Base-by-base conservation (phyloP, 2,113 vertebrate species). In the Neofelis nebulosa region DNA sequence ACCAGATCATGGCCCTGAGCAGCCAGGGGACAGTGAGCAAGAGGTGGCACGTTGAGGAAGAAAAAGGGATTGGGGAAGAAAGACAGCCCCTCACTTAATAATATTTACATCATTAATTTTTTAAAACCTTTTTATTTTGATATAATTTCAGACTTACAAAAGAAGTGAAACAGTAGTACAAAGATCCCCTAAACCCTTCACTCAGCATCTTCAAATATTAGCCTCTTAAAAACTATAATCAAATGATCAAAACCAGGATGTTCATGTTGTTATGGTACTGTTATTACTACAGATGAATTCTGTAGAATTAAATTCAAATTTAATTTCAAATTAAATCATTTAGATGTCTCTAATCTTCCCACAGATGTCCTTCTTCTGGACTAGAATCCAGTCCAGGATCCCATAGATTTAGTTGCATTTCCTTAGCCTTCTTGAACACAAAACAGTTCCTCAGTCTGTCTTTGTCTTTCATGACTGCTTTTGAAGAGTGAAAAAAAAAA, bases 251-350 rank as follows among this genome's bases (percentile, higher is more conserved):
- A 93, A 92, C 13, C 45, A 95, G 79, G 38, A 93, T 76, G 82
- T 89, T 57, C 81, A 52, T 5, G 23, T 15, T 89, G 65, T 55
- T 45, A 73, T 23, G 18, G 84, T 55, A 80, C 63, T 45, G 33
- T 63, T 25, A 76, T 69, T 89, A 73, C 33, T 79, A 76, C 0
- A 89, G 73, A 38, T 74, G 41, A 96, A 88, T 96, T 93, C 63
- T 63, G 0, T 50, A 55, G 31, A 96, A 93, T 81, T 68, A 48
- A 82, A 86, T 81, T 55, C 41, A 89, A 91, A 80, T 89, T 92
- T 78, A 86, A 68, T 94, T 94, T 83, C 50, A 88, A 93, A 74
- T 87, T 36, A 91, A 87, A 69, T 91, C 45, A 85, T 38, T 91
- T 12, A 48, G 5, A 48, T 91, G 69, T 97, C 33, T 69, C 57